phyloP scores from a whole-genome alignment of 2,888 invertebrate species.

The Yponomeuta cagnagella region DNA sequence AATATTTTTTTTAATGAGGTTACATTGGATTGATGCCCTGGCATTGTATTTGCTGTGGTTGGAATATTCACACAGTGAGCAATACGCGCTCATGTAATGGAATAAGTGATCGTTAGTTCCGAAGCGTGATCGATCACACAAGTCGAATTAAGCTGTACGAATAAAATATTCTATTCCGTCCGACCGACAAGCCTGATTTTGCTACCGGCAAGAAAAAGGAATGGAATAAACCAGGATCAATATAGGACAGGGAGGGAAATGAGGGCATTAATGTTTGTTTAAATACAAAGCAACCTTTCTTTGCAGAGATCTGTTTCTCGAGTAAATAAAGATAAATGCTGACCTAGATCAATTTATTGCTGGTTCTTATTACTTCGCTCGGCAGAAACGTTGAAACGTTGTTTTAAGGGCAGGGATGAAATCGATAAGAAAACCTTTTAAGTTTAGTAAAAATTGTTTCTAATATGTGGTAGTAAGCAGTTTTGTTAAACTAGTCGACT shows the following conservation, averaged over 20 bases:
- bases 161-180: neutral
- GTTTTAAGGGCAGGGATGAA: neutral
- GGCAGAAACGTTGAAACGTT: neutral
- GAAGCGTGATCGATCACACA: neutral
- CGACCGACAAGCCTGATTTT: neutral
- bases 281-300: neutral
- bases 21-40: neutral
- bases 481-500: too few species aligned
- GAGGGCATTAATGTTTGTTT: neutral
- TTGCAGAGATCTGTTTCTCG: neutral
- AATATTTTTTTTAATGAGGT: neutral
- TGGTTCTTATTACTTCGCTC: slow-evolving; percentile 1
- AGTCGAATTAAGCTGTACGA: neutral
- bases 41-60: neutral
- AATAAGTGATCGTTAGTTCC: neutral
- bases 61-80: neutral
- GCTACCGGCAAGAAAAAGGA: neutral
- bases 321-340: slow-evolving; percentile 12
- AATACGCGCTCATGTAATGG: neutral
- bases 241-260: neutral
- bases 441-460: too few species aligned
- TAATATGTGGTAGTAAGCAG: too few species aligned
- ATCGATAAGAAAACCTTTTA: too few species aligned
- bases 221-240: neutral
- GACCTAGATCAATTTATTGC: slow-evolving; percentile 9